Evolutionary conservation across 1,140 invertebrate genomes (phyloP), one percentile per base, ranked within the genome.

Genomic region (Nasonia vitripennis): DNA sequence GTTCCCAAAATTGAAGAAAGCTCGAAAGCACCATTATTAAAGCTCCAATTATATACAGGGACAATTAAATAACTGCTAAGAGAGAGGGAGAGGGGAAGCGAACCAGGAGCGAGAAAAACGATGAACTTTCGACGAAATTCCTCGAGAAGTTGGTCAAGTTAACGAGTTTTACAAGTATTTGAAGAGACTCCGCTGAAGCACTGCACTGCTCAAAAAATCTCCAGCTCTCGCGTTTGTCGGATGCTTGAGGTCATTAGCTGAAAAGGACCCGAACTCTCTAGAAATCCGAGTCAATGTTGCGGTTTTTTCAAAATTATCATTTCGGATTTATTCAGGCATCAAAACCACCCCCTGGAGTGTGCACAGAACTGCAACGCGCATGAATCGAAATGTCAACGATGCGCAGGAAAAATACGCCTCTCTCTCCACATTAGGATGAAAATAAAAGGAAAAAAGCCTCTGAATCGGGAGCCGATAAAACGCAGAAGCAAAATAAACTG

Each of bases 401-500:
- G 14, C 17, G 14, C 55, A 7, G 20, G 55, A 62, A 62, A 62
- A 62, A 62, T 62, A 62, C 55, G 6, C n/a, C 20, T 62, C 55
- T 62, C 55, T n/a, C 20, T 20, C 14, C 55, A n/a, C 20, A 62
- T 62, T 62, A 20, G 55, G 20, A 45, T 62, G 55, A 7, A 62
- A 20, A 62, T 62, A n/a, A 7, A 62, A 62, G 20, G 17, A 62
- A 62, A 62, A 62, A 62, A 62, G 17, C 55, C 17, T 20, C 6
- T 6, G 20, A 62, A 62, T 62, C 55, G 20, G 55, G 20, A 6
- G n/a, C 55, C 55, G 55, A n/a, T 62, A 20, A 62, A 34, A 71
- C 68, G 27, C 68, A 71, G 31, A 34, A 34, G 27, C 27, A 71
- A 71, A 71, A 71, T 71, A 71, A 71, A 71, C 68, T 27, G 23